Evolutionary conservation across 2,113 vertebrate species (phyloP), one percentile per base, ranked within the genome.

Genomic region (Tragelaphus strepsiceros): DNA sequence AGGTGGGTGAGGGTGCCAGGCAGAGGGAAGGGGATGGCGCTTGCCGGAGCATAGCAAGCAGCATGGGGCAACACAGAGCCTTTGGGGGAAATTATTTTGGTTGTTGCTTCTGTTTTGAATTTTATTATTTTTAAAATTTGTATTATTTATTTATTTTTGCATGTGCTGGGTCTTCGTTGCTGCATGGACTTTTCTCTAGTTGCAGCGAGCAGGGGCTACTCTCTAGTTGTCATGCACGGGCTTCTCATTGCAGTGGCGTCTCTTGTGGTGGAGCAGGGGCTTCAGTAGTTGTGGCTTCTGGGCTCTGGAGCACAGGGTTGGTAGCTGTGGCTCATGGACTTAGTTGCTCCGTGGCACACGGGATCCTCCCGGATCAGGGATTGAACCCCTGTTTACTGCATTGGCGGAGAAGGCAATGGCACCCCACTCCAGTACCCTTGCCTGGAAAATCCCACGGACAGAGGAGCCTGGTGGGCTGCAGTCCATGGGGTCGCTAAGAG

Each of bases 1-100:
- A 99, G 99, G 99, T 99, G 99, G 93, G 98, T 6, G 32, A 17
- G 28, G 0, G 6, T 49, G 14, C 24, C 0, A 15, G 59, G 58
- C 6, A 24, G 5, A 59, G 1, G 4, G 46, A 2, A 7, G 12
- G 28, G 58, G 9, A 2, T 51, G 78, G 49, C 12, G 3, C 15
- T 26, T 21, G 3, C 10, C 1, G 2, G 54, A n/a, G 30, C 32
- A 2, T 7, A 28, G 88, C 30, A 7, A 10, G 77, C 4, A 28
- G 4, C 32, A 6, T 0, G 0, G 24, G 15, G 35, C 39, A 32
- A 9, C 74, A 7, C 71, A 39, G 83, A 56, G n/a, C 30, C 85
- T 30, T 46, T 3, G 2, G 54, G 6, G 67, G 64, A 28, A n/a
- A 1, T 8, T 12, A 59, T 58, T 61, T 71, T 5, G 3, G n/a